Evolutionary conservation across 1,140 invertebrate species (phyloP).

Genomic region (Nasonia longicornis): DNA sequence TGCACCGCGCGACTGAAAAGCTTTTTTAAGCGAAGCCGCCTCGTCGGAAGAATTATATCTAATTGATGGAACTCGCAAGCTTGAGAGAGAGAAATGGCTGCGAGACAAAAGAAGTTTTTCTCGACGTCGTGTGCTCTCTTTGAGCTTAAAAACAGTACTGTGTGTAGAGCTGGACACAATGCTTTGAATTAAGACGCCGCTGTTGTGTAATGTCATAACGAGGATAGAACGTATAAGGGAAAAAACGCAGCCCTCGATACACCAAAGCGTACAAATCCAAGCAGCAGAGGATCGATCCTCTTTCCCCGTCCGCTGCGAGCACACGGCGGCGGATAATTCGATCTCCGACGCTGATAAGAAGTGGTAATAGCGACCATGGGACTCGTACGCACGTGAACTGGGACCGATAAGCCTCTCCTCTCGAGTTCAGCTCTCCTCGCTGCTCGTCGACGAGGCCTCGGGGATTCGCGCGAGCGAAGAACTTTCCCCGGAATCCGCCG

Average conservation of each 20-base stretch:
- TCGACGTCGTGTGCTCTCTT: background rate
- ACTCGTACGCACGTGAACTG: background rate
- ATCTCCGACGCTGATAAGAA: background rate
- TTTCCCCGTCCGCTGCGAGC: background rate
- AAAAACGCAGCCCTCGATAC: no score
- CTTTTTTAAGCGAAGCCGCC: background rate
- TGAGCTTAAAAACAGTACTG: no score
- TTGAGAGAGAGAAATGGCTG: background rate
- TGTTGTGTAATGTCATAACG: no score
- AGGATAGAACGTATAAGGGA: no score
- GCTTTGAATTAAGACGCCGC: no score
- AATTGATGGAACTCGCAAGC: background rate
- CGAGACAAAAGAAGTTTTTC: background rate
- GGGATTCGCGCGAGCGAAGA: conserved; percentile 1
- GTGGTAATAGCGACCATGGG: conserved; percentile 23
- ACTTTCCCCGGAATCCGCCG: background rate
- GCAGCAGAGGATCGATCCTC: background rate
- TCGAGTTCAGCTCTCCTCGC: background rate
- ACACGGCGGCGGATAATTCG: background rate
- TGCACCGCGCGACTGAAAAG: background rate
- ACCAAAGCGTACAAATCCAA: no score
- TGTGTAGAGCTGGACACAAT: no score
- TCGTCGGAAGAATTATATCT: background rate
- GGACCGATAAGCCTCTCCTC: background rate
- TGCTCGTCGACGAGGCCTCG: conserved; percentile 6